These are phyloP conservation scores for Nymphalis c-album DNA, from an alignment of 2,888 invertebrate genomes.

Conservation along the genomic window DNA sequence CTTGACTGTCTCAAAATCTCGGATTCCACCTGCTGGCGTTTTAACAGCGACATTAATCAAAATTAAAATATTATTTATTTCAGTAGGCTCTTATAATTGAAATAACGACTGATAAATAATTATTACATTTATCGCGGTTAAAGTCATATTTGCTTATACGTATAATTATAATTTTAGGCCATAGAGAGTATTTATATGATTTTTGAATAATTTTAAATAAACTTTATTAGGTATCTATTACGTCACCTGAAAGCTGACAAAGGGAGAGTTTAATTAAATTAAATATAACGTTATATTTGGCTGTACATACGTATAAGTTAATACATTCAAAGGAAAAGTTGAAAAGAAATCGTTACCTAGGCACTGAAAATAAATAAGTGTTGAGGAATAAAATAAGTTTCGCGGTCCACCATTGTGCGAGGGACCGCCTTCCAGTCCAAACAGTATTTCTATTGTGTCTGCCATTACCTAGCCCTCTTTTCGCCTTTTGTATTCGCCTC, in stretches of 20 bases:
- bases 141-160: too few species aligned
- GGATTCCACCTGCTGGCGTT: too few species aligned
- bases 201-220: too few species aligned
- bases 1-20: too few species aligned
- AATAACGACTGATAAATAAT: too few species aligned
- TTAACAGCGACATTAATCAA: too few species aligned
- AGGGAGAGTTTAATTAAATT: neutral
- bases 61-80: too few species aligned
- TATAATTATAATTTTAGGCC: too few species aligned
- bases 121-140: too few species aligned
- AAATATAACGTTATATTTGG: neutral
- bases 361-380: slow-evolving; percentile 71
- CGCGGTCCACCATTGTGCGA: slow-evolving; percentile 70
- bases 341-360: slow-evolving; percentile 48
- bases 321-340: slow-evolving; percentile 52
- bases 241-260: neutral
- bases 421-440: slow-evolving; percentile 73
- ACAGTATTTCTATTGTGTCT: slow-evolving; percentile 79
- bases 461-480: slow-evolving; percentile 80
- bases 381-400: slow-evolving; percentile 75
- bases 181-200: too few species aligned
- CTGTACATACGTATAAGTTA: slow-evolving; percentile 6
- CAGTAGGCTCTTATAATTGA: too few species aligned
- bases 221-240: too few species aligned
- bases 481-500: slow-evolving; percentile 76